A percentile compares a stretch with the other conserved stretches of the same genome.
Evolutionary conservation across 2,797 vertebrate species (phyloP).

Genomic region (Gastrophryne carolinensis): DNA sequence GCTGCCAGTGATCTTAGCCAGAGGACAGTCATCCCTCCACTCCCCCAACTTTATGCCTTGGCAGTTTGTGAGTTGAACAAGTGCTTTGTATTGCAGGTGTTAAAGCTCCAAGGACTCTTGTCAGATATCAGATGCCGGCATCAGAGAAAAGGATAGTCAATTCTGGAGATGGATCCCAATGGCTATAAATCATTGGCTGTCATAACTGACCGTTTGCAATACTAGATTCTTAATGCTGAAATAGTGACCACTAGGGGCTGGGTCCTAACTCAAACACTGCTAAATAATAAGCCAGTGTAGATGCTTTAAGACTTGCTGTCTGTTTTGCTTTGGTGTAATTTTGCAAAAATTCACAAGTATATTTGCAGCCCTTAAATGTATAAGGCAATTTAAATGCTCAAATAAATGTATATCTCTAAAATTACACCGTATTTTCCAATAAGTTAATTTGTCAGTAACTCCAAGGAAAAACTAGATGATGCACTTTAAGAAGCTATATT

Average conservation of each 20-base stretch:
- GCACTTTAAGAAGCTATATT: too few relatives aligned
- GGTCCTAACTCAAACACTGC: constrained; percentile 46
- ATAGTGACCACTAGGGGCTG: constrained; percentile 28
- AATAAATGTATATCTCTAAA: too few relatives aligned
- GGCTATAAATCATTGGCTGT: constrained; percentile 42
- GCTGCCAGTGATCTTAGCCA: neutral
- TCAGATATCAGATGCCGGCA: constrained; percentile 39
- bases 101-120: constrained; percentile 42
- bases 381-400: too few relatives aligned
- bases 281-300: constrained; percentile 25
- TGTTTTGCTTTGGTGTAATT: too few relatives aligned
- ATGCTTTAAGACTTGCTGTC: constrained; percentile 33
- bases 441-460: too few relatives aligned
- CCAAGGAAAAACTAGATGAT: too few relatives aligned
- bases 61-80: constrained; percentile 1
- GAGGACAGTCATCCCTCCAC: neutral
- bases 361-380: too few relatives aligned
- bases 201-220: constrained; percentile 44
- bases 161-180: constrained; percentile 27
- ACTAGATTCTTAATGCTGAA: constrained; percentile 22
- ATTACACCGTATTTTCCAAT: too few relatives aligned
- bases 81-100: constrained; percentile 39
- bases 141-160: constrained; percentile 25
- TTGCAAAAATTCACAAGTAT: too few relatives aligned
- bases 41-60: neutral